These are phyloP conservation scores for Xiphydria camelus DNA, from an alignment of 2,888 invertebrate species.

Conservation along the genomic window DNA sequence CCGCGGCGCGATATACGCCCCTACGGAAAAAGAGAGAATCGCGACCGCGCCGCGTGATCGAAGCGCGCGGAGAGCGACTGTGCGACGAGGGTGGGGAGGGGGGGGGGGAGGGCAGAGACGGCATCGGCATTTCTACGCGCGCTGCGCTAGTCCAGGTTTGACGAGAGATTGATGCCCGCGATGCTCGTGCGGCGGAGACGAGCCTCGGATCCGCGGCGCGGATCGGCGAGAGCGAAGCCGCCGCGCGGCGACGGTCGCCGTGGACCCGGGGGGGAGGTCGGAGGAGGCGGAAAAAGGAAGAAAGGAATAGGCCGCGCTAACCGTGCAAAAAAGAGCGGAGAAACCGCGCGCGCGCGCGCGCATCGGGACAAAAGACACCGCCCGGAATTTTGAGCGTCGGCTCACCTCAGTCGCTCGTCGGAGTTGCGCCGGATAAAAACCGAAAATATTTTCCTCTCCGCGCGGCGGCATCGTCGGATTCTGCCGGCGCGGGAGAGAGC, in stretches of 20 bases:
- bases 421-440: constrained; percentile 17
- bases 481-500: constrained; percentile 6
- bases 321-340: constrained; percentile 8
- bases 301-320: not conserved
- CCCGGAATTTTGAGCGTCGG: constrained; percentile 56
- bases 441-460: constrained; percentile 20
- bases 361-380: constrained; percentile 54
- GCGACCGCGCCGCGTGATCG: too few relatives aligned
- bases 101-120: constrained; percentile 6
- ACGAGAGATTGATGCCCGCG: constrained; percentile 56
- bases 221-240: too few relatives aligned
- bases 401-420: constrained; percentile 36
- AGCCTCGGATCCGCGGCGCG: too few relatives aligned
- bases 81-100: not conserved
- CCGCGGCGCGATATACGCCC: too few relatives aligned
- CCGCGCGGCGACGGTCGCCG: too few relatives aligned
- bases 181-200: constrained; percentile 1
- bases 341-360: constrained; percentile 29
- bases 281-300: not conserved
- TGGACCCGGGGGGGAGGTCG: too few relatives aligned
- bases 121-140: constrained; percentile 51
- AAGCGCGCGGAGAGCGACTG: too few relatives aligned
- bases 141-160: constrained; percentile 51
- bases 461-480: constrained; percentile 20
- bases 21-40: too few relatives aligned